A percentile compares a stretch with the other conserved stretches of the same genome.
Conservation (phyloP, 2,797 vertebrate species). For the Coranthus polyacanthus region DNA sequence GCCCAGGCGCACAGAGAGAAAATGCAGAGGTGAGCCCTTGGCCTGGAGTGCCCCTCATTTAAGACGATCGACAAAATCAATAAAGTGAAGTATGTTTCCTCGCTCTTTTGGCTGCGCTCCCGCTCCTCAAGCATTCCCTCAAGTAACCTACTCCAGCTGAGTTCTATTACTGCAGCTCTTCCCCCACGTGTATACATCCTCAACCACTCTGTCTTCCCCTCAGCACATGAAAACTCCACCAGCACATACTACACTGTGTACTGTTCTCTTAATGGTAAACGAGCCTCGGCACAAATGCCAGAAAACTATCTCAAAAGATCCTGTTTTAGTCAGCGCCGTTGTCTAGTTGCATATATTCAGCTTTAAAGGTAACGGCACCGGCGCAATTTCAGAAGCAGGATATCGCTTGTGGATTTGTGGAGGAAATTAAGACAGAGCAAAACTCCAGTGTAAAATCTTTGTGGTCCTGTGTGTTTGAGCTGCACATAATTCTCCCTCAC, state of each 20-base stretch:
- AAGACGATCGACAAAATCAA: slow-evolving; percentile 89
- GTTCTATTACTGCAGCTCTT: slow-evolving; percentile 77
- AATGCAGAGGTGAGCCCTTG: slow-evolving; percentile 84
- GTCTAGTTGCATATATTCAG: neutral
- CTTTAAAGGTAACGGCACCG: neutral
- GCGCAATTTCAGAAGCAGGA: neutral
- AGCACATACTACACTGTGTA: slow-evolving; percentile 53
- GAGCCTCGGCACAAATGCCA: slow-evolving; percentile 15
- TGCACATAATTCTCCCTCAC: neutral
- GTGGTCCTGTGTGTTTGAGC: slow-evolving; percentile 14
- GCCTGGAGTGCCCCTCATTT: slow-evolving; percentile 87
- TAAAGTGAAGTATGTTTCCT: slow-evolving; percentile 87
- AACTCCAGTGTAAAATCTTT: slow-evolving; percentile 12
- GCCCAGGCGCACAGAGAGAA: slow-evolving; percentile 58
- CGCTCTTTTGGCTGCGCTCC: slow-evolving; percentile 80
- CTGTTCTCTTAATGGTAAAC: slow-evolving; percentile 35
- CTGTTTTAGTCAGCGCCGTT: slow-evolving; percentile 16
- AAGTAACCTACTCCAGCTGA: slow-evolving; percentile 80
- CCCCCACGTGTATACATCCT: slow-evolving; percentile 74
- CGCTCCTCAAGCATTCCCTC: slow-evolving; percentile 75
- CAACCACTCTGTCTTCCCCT: slow-evolving; percentile 67
- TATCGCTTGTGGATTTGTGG: neutral
- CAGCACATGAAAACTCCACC: slow-evolving; percentile 70
- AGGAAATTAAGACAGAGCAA: slow-evolving; percentile 6
- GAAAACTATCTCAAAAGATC: slow-evolving; percentile 37